phyloP scores from a whole-genome alignment of 2,113 vertebrate species.

The Dicentrarchus labrax region DNA sequence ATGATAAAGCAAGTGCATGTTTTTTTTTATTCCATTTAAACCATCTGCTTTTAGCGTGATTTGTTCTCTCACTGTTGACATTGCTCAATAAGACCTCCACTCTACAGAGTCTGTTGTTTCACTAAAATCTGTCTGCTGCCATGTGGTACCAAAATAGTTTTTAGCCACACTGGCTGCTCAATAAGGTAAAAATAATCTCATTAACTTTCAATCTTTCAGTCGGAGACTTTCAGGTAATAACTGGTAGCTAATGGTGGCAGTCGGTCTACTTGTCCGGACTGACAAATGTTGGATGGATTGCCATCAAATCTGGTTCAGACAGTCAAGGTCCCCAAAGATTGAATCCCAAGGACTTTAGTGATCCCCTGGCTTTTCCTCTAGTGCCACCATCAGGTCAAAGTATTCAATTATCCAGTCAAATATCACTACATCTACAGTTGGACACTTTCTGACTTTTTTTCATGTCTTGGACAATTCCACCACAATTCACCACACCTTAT shows the following conservation, averaged over 20 bases:
- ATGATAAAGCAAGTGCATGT: constrained; percentile 15
- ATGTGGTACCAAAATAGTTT: background rate
- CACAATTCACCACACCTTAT: no score
- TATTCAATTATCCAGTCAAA: background rate
- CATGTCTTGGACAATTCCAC: no score
- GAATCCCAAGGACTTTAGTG: background rate
- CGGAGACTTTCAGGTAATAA: no score
- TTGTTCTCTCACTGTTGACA: background rate
- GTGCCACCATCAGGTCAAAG: background rate
- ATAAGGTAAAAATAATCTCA: no score
- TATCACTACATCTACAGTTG: background rate
- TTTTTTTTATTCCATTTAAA: background rate
- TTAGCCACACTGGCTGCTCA: background rate
- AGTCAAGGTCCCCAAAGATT: background rate
- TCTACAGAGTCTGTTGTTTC: background rate
- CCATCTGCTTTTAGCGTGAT: constrained; percentile 40
- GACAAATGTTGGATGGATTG: constrained; percentile 3
- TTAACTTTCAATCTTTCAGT: no score
- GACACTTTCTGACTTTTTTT: no score
- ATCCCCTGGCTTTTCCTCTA: background rate
- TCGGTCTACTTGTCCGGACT: no score
- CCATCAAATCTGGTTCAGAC: background rate
- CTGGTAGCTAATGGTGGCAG: no score
- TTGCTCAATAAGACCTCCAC: background rate
- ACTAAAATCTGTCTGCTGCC: background rate